Conservation (phyloP, 2,113 vertebrate genomes). For the Xiphophorus maculatus region DNA sequence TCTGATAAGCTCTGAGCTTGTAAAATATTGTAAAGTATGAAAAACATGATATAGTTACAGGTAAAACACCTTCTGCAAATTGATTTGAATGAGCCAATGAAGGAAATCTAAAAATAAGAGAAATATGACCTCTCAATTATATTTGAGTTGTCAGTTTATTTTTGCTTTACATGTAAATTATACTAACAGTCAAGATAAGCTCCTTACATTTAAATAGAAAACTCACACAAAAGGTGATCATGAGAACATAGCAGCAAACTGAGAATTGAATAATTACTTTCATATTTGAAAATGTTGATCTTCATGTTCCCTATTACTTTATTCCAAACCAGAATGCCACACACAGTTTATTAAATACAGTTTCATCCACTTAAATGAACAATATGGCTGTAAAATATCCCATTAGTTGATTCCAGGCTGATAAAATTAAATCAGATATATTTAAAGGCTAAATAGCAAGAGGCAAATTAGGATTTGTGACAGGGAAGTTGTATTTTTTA, state of each 20-base stretch:
- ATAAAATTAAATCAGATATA: not conserved
- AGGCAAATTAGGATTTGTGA: not conserved
- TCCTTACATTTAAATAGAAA: not conserved
- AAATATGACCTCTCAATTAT: not conserved
- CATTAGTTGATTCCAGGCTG: not conserved
- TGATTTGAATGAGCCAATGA: not conserved
- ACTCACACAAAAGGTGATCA: too few relatives aligned
- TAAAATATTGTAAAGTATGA: too few relatives aligned
- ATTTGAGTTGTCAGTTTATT: not conserved
- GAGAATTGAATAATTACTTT: too few relatives aligned
- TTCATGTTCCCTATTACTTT: too few relatives aligned
- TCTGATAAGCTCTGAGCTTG: too few relatives aligned
- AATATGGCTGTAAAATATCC: not conserved
- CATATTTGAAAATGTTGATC: too few relatives aligned
- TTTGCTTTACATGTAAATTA: not conserved
- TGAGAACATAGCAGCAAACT: too few relatives aligned
- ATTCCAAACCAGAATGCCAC: too few relatives aligned
- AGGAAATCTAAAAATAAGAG: not conserved
- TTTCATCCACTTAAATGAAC: not conserved
- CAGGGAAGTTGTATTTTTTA: not conserved
- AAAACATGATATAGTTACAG: not conserved
- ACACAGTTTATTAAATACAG: too few relatives aligned
- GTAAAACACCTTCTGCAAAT: not conserved
- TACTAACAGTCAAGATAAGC: not conserved
- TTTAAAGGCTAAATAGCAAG: not conserved